A percentile compares a stretch with the other conserved stretches of the same genome.
phyloP scores from a whole-genome alignment of 2,888 invertebrate species.

The Drosophila algonquin region DNA sequence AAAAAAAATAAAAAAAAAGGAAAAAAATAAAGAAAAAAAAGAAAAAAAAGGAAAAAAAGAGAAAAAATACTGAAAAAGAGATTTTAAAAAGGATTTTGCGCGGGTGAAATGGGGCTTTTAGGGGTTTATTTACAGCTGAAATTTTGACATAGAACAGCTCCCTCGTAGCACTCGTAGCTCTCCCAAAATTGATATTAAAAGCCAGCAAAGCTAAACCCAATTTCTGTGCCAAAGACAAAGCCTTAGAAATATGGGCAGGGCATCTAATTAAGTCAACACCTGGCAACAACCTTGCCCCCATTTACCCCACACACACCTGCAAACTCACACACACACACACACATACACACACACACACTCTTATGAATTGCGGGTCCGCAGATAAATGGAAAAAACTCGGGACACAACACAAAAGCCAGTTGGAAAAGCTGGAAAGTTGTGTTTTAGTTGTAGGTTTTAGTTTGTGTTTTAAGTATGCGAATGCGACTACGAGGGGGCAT shows the following conservation, averaged over 20 bases:
- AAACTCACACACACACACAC: constrained; percentile 32
- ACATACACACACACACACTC: constrained; percentile 13
- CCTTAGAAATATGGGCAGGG: constrained; percentile 23
- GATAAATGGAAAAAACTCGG: constrained; percentile 38
- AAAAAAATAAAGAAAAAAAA: neutral
- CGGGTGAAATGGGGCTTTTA: neutral
- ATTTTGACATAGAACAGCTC: too few relatives aligned
- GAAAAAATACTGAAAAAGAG: neutral
- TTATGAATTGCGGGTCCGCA: constrained; percentile 17
- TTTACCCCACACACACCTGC: constrained; percentile 29
- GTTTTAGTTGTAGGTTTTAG: constrained; percentile 11
- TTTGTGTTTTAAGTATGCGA: neutral
- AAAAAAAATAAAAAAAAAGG: neutral
- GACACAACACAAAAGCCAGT: constrained; percentile 43
- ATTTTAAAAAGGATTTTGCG: neutral
- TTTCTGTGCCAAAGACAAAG: constrained; percentile 25
- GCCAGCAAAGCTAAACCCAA: constrained; percentile 5
- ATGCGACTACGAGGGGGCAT: neutral
- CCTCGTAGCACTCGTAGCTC: too few relatives aligned
- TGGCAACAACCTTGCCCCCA: constrained; percentile 53
- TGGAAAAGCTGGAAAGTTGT: constrained; percentile 13
- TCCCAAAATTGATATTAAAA: too few relatives aligned
- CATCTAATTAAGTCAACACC: constrained; percentile 61
- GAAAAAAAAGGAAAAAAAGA: neutral
- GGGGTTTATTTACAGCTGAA: neutral